Evolutionary conservation across 2,113 vertebrate genomes (phyloP).

Genomic region (Clarias magur): DNA sequence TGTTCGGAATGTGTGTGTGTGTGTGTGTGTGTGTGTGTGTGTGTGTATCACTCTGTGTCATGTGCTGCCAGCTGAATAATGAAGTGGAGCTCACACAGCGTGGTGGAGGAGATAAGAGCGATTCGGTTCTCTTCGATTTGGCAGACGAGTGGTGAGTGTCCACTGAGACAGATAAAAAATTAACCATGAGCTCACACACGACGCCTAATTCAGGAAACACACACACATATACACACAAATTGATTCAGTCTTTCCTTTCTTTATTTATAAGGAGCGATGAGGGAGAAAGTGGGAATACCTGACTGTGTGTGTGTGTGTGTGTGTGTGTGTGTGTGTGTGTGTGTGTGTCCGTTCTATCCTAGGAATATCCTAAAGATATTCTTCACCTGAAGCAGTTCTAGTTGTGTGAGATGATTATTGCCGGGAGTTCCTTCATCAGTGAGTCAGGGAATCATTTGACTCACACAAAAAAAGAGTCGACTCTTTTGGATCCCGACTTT

Average conservation of each 20-base stretch:
- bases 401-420: background rate
- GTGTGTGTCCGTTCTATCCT: background rate
- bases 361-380: too few species aligned
- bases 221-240: background rate
- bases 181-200: background rate
- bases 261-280: background rate
- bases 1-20: background rate
- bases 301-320: background rate
- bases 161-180: constrained; percentile 25
- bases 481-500: background rate
- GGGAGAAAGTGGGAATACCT: background rate
- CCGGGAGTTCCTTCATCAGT: background rate
- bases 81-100: constrained; percentile 18
- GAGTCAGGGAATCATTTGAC: background rate
- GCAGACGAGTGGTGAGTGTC: background rate
- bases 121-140: background rate
- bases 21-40: background rate
- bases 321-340: constrained; percentile 1
- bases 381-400: too few species aligned
- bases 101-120: constrained; percentile 21
- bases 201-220: background rate
- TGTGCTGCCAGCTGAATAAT: constrained; percentile 18
- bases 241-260: background rate
- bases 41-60: background rate
- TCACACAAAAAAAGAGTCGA: background rate